phyloP scores from a whole-genome alignment of 2,888 invertebrate genomes.

The Apotomis capreana region DNA sequence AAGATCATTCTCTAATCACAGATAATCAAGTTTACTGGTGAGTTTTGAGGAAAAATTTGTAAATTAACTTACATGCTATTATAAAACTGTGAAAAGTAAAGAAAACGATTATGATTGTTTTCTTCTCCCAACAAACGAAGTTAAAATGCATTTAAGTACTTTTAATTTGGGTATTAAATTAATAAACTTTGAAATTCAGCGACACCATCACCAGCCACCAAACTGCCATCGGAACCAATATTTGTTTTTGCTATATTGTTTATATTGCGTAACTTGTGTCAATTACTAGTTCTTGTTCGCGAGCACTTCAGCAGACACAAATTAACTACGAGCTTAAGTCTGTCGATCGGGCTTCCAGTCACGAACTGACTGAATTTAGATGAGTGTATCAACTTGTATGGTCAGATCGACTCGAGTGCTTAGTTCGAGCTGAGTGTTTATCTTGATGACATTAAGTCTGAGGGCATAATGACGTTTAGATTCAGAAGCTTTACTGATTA shows the following conservation, averaged over 20 bases:
- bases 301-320: conserved; percentile 63
- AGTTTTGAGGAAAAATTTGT: too few species aligned
- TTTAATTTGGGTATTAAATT: too few species aligned
- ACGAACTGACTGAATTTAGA: conserved; percentile 74
- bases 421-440: conserved; percentile 55
- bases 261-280: conserved; percentile 60
- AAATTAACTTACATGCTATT: too few species aligned
- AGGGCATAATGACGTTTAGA: too few species aligned
- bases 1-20: too few species aligned
- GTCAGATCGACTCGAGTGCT: conserved; percentile 54
- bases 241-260: conserved; percentile 59
- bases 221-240: conserved; percentile 45
- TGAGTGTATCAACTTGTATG: conserved; percentile 73
- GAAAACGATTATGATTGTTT: too few species aligned
- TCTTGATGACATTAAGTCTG: conserved; percentile 11
- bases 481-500: too few species aligned
- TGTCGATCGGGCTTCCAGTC: conserved; percentile 65
- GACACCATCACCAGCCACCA: conserved; percentile 36
- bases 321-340: conserved; percentile 65
- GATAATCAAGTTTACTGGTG: too few species aligned
- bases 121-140: too few species aligned
- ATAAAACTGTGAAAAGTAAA: too few species aligned
- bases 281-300: conserved; percentile 66
- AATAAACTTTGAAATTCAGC: too few species aligned
- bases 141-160: too few species aligned